A percentile compares a stretch with the other conserved stretches of the same genome.
Evolutionary conservation across 1,140 invertebrate genomes (phyloP).

Genomic region (Triops cancriformis): DNA sequence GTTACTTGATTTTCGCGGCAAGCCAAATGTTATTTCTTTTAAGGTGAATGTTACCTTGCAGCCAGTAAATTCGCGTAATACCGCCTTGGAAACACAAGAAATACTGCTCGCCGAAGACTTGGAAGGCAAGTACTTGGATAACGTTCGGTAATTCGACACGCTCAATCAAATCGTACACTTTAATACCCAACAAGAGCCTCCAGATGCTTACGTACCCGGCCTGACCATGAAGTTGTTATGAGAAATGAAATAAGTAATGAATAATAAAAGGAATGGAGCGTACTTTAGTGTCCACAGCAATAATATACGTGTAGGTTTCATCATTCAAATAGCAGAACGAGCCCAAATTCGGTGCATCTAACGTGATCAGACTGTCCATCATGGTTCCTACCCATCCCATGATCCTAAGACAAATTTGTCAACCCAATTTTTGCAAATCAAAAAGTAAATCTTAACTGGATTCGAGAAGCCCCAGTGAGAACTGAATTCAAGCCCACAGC

Average conservation of each 20-base stretch:
- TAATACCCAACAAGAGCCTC: not conserved
- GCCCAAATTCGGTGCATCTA: conserved; percentile 1
- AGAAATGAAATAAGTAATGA: not conserved
- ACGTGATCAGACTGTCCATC: not conserved
- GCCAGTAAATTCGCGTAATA: conserved; percentile 1
- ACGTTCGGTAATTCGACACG: not conserved
- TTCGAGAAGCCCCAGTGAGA: not conserved
- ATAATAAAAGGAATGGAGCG: not conserved
- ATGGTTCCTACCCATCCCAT: not conserved
- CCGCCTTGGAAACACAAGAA: not conserved
- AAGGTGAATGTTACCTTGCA: not conserved
- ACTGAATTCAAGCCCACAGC: not conserved
- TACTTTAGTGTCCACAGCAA: not conserved
- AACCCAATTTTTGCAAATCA: not conserved
- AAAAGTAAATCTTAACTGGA: not conserved
- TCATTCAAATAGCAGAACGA: not conserved
- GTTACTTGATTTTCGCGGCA: too few relatives aligned
- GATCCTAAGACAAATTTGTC: not conserved
- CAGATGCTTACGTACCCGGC: not conserved
- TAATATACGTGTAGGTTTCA: not conserved
- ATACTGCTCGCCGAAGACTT: not conserved
- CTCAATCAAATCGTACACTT: not conserved
- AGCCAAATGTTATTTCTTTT: too few relatives aligned
- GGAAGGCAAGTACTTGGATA: not conserved
- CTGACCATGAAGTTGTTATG: not conserved